Conservation (phyloP, 2,888 invertebrate genomes). For the Protophormia terraenovae region DNA sequence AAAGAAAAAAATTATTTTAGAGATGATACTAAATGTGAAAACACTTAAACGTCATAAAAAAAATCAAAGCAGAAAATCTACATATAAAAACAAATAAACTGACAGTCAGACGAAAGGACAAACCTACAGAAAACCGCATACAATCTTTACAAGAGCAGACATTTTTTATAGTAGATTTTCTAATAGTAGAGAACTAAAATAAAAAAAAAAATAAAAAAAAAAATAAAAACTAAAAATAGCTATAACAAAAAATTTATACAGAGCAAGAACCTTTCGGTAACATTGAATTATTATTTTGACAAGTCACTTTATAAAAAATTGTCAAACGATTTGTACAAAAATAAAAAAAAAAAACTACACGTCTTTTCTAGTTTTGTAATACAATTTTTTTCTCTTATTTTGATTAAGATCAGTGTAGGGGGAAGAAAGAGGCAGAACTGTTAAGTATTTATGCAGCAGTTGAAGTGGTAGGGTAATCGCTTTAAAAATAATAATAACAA, state of each 20-base stretch:
- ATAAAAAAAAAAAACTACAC: background rate
- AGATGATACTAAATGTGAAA: background rate
- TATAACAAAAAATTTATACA: background rate
- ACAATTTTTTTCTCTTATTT: background rate
- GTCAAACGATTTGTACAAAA: conserved; percentile 27
- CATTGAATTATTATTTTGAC: conserved; percentile 49
- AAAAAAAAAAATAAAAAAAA: too few species aligned
- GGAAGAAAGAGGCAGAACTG: background rate
- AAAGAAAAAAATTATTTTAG: background rate
- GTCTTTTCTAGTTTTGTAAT: background rate
- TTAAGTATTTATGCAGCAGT: background rate
- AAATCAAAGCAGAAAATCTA: conserved; percentile 1
- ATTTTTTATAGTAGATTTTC: background rate
- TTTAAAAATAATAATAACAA: too few species aligned
- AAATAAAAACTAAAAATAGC: background rate
- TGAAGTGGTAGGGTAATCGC: too few species aligned
- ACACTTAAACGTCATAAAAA: conserved; percentile 23
- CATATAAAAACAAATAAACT: background rate
- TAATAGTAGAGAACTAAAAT: background rate
- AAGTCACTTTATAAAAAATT: conserved; percentile 25
- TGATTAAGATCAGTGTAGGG: background rate
- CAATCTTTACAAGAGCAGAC: conserved; percentile 14
- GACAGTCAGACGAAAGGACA: background rate
- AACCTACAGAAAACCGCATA: background rate
- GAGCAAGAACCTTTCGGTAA: conserved; percentile 22